Base-by-base conservation (phyloP, 2,888 invertebrate genomes). In the Harmothoe impar region DNA sequence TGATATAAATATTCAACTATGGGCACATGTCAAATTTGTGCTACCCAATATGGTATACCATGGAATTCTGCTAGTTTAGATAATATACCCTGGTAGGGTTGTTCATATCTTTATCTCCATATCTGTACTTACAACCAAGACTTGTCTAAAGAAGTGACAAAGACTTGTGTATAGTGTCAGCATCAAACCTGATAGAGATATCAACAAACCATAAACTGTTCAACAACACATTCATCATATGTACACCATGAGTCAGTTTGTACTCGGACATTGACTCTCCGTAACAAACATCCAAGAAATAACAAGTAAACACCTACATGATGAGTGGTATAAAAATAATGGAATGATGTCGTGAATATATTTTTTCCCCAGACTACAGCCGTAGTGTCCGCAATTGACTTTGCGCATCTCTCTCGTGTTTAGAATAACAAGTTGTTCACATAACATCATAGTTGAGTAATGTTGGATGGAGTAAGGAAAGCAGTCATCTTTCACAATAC, bases 301-400 rank as follows among this genome's bases (percentile, higher is more conserved):
- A 20, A 62, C 62, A 3, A 62, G 20, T 15, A 72, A 72, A 72
- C 72, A 72, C 29, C 15, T n/a, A 72, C 5, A 62, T 15, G 1
- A 5, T 62, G 62, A 62, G 3, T 5, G 5, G 31, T 29, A 72
- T 5, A 72, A 72, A 72, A 29, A 72, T 72, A 72, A 72, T 29
- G 72, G 72, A 72, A 72, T 72, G 72, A 5, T 72, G 5, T 72
- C 7, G 43, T 43, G 20, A n/a, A n/a, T 68, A 15, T 68, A 12
- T 68, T 20, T 29, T n/a, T 5, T 29, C 29, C 72, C 72, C 72
- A 72, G 72, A 25, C 72, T 72, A 72, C 72, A 72, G 72, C 72
- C 5, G 3, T 29, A 15, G 31, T 72, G 25, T 15, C 17, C 15
- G 5, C 15, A 29, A 72, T 72, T 7, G 25, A 72, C 72, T 29